Conservation (phyloP, 1,140 invertebrate genomes). For the Dendrolimus kikuchii region DNA sequence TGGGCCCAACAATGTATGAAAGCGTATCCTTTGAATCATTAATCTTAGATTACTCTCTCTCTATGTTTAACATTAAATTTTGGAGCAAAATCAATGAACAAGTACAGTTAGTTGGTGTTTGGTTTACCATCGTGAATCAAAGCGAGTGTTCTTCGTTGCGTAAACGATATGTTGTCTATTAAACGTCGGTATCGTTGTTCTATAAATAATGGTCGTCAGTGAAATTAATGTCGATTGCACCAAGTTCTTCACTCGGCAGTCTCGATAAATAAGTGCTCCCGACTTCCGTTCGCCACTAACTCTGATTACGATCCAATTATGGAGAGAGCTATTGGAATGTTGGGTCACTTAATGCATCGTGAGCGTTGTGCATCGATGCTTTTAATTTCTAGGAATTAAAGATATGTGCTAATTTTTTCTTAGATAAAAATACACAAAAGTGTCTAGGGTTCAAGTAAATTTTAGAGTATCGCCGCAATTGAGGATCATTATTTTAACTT, state of each 20-base stretch:
- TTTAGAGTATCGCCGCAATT: too few species aligned
- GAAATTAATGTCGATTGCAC: conserved; percentile 26
- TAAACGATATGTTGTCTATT: conserved; percentile 25
- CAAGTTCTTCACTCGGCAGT: conserved; percentile 4
- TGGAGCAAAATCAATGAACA: too few species aligned
- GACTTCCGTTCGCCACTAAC: conserved; percentile 16
- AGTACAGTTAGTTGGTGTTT: too few species aligned
- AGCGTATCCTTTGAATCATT: too few species aligned
- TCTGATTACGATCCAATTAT: conserved; percentile 14
- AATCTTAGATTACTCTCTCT: too few species aligned
- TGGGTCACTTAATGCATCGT: conserved; percentile 8
- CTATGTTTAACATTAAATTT: too few species aligned
- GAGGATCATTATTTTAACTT: too few species aligned
- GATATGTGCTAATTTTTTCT: too few species aligned
- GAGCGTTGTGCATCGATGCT: conserved; percentile 6
- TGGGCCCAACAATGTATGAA: too few species aligned
- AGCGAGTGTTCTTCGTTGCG: conserved; percentile 15
- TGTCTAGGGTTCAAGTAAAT: too few species aligned
- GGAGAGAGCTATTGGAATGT: conserved; percentile 5
- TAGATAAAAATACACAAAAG: too few species aligned
- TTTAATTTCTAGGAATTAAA: too few species aligned
- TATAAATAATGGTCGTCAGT: conserved; percentile 33
- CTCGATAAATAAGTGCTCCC: conserved; percentile 10
- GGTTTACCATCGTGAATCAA: conserved; percentile 13
- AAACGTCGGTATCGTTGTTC: conserved; percentile 17